phyloP scores from a whole-genome alignment of 1,140 invertebrate genomes.

The Armadillidium nasatum region DNA sequence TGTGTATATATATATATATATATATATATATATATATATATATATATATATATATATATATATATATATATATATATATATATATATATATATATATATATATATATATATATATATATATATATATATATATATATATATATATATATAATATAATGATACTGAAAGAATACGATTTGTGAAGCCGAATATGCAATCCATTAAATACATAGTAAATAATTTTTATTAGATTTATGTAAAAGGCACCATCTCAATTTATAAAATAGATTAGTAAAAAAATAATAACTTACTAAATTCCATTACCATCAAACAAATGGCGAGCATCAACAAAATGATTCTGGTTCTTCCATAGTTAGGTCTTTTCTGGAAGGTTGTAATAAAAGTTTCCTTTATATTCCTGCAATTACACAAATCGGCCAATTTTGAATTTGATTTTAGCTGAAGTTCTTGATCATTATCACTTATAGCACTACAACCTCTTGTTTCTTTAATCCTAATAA shows the following conservation, averaged over 20 bases:
- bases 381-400: not conserved
- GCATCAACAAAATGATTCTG: not conserved
- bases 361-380: not conserved
- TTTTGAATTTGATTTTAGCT: not conserved
- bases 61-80: too few relatives aligned
- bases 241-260: not conserved
- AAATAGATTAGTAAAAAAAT: not conserved
- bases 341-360: not conserved
- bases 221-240: not conserved
- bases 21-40: too few relatives aligned
- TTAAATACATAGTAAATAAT: not conserved
- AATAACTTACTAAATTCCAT: not conserved
- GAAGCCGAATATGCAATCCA: not conserved
- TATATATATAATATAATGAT: not conserved
- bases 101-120: too few relatives aligned
- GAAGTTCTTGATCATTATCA: not conserved
- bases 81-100: too few relatives aligned
- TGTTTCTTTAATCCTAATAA: not conserved
- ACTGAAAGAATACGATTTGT: not conserved
- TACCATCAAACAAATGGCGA: not conserved
- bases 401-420: not conserved
- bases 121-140: too few relatives aligned
- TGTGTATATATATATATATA: too few relatives aligned
- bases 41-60: too few relatives aligned
- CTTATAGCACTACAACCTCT: not conserved